Percentiles rank a stretch among this genome's conserved stretches.
Evolutionary conservation across 2,888 invertebrate species (phyloP).

Genomic region (Dascillus cervinus): DNA sequence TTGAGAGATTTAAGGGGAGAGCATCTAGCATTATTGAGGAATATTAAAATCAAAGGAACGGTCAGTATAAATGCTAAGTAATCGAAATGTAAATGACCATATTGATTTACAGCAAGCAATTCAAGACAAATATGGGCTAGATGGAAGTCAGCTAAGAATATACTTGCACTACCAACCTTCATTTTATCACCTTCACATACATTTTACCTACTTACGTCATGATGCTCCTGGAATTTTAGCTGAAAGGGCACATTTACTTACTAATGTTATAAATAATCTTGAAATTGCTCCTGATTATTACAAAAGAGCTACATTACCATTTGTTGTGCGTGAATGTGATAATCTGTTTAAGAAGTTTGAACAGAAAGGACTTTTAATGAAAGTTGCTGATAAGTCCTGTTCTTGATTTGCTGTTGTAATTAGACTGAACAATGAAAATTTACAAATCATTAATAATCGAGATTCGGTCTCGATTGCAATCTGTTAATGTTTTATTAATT

Average conservation of each 20-base stretch:
- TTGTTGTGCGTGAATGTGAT: constrained; percentile 69
- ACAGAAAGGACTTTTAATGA: constrained; percentile 42
- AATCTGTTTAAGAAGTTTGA: constrained; percentile 60
- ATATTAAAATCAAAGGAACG: constrained; percentile 67
- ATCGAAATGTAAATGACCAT: background rate
- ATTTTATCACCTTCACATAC: constrained; percentile 93
- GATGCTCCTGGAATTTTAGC: constrained; percentile 77
- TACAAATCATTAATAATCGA: constrained; percentile 51
- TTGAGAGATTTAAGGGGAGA: constrained; percentile 71
- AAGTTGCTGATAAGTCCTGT: background rate
- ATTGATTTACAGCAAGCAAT: constrained; percentile 59
- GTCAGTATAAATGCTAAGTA: constrained; percentile 47
- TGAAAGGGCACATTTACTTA: constrained; percentile 80
- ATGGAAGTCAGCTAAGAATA: constrained; percentile 63
- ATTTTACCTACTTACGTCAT: constrained; percentile 75
- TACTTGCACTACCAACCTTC: constrained; percentile 96
- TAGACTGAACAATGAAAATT: constrained; percentile 6
- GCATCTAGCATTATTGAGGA: constrained; percentile 76
- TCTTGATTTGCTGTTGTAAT: background rate
- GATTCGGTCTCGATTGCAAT: constrained; percentile 51
- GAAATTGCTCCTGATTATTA: constrained; percentile 78
- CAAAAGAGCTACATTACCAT: constrained; percentile 70
- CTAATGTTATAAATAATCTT: constrained; percentile 85
- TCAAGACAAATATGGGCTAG: constrained; percentile 64
- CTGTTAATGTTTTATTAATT: constrained; percentile 53